These are phyloP conservation scores for Palloptera scutellata DNA, from an alignment of 2,888 invertebrate species.

Conservation along the genomic window DNA sequence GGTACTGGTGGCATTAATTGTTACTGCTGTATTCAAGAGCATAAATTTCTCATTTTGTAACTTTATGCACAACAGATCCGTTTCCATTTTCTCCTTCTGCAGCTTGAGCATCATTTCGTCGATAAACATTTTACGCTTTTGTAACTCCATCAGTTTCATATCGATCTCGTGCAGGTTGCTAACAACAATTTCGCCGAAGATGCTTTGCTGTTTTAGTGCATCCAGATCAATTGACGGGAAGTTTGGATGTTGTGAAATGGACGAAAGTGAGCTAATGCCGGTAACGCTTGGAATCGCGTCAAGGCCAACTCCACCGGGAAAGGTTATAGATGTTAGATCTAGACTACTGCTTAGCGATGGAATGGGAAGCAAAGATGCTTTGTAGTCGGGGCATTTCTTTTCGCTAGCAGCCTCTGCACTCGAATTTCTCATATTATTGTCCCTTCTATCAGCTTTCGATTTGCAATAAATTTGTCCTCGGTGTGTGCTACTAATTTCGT, in stretches of 20 bases:
- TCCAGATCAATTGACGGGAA: slow-evolving; percentile 43
- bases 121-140: slow-evolving; percentile 58
- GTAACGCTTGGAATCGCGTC: background rate
- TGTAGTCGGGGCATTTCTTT: too few relatives aligned
- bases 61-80: slow-evolving; percentile 56
- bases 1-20: slow-evolving; percentile 4
- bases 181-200: slow-evolving; percentile 48
- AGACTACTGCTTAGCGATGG: too few relatives aligned
- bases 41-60: slow-evolving; percentile 59
- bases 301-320: too few relatives aligned
- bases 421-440: too few relatives aligned
- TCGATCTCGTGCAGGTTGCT: slow-evolving; percentile 58
- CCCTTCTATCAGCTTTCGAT: slow-evolving; percentile 10
- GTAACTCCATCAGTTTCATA: slow-evolving; percentile 56
- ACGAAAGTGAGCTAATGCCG: slow-evolving; percentile 11
- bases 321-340: too few relatives aligned
- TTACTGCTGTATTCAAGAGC: slow-evolving; percentile 52
- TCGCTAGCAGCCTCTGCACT: too few relatives aligned
- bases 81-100: slow-evolving; percentile 60
- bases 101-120: slow-evolving; percentile 61
- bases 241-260: background rate
- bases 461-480: slow-evolving; percentile 3
- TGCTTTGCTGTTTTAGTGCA: slow-evolving; percentile 41
- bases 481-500: background rate
- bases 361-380: too few relatives aligned